These are phyloP conservation scores for Dermatophagoides farinae DNA, from an alignment of 1,140 invertebrate genomes.

Conservation along the genomic window DNA sequence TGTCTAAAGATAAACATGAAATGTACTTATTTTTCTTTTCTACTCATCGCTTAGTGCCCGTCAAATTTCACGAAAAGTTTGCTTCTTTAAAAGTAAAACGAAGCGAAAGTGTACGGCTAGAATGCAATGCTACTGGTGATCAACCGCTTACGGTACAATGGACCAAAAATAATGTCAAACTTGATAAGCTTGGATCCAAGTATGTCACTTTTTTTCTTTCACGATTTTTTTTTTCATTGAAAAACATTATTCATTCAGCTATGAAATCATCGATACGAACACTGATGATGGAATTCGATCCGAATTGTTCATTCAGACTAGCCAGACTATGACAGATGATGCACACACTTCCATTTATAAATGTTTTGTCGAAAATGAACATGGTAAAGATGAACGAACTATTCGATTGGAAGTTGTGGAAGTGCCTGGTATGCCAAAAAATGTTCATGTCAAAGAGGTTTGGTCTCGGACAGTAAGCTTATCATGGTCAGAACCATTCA, in stretches of 20 bases:
- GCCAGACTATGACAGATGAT: constrained; percentile 57
- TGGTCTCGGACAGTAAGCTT: constrained; percentile 69
- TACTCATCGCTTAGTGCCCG: constrained; percentile 42
- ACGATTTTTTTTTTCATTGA: not conserved
- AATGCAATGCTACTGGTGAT: constrained; percentile 83
- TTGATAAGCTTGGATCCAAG: constrained; percentile 12
- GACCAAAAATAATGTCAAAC: constrained; percentile 26
- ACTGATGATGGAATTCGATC: constrained; percentile 20
- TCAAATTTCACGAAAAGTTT: constrained; percentile 77
- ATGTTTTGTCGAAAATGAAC: constrained; percentile 64
- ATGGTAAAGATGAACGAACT: constrained; percentile 70
- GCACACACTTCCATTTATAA: constrained; percentile 65
- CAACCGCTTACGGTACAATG: constrained; percentile 85
- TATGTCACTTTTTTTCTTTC: not conserved
- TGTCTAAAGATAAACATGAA: not conserved
- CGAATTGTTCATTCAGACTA: constrained; percentile 55
- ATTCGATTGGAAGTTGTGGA: constrained; percentile 56
- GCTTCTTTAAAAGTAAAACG: constrained; percentile 68
- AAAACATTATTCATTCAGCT: constrained; percentile 13
- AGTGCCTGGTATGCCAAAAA: constrained; percentile 73
- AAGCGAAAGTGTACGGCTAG: constrained; percentile 70
- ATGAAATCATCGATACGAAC: constrained; percentile 20
- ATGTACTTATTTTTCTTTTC: constrained; percentile 19
- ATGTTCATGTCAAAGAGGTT: constrained; percentile 71
- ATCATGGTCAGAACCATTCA: constrained; percentile 77